Evolutionary conservation across 2,113 vertebrate species (phyloP).

Genomic region (Oenanthe melanoleuca): DNA sequence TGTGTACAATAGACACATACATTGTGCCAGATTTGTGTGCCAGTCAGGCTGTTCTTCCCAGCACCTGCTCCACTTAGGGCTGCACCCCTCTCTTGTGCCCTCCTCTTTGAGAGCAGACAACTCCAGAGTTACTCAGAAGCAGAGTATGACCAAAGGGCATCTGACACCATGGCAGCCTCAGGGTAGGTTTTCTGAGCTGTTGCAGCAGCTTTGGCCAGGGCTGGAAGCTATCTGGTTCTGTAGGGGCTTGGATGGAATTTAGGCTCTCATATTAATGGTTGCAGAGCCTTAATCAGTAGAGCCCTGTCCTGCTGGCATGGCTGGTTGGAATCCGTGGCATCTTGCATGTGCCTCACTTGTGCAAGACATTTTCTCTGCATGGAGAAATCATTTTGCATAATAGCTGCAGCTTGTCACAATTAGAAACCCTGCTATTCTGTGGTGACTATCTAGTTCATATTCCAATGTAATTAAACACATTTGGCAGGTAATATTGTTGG

Average conservation of each 20-base stretch:
- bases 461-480: neutral
- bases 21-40: neutral
- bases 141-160: neutral
- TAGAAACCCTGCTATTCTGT: neutral
- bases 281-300: neutral
- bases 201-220: neutral
- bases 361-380: neutral
- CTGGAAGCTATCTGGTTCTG: neutral
- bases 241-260: neutral
- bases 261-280: neutral
- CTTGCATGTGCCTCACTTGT: neutral
- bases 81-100: neutral
- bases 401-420: neutral
- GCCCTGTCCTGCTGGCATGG: neutral
- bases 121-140: neutral
- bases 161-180: neutral
- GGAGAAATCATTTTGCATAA: neutral
- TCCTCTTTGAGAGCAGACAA: neutral
- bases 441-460: neutral
- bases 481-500: neutral
- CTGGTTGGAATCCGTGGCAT: neutral
- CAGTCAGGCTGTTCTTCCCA: neutral
- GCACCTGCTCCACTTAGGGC: neutral
- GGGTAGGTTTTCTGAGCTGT: neutral
- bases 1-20: accelerated